A percentile compares a stretch with the other conserved stretches of the same genome.
Evolutionary conservation across 2,797 vertebrate species (phyloP).

Genomic region (Otus scops): DNA sequence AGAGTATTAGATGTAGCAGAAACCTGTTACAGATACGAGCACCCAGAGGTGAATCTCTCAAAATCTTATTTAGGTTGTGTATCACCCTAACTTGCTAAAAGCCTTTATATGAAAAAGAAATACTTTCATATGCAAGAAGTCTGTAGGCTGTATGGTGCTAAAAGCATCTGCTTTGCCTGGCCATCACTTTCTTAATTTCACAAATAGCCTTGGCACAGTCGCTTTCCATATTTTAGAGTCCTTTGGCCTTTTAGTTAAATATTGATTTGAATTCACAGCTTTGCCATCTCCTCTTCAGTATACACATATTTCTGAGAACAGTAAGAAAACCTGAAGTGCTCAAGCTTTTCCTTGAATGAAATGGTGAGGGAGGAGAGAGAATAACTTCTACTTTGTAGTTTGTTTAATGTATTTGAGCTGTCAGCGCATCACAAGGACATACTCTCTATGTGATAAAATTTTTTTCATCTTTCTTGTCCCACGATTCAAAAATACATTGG

Average conservation of each 20-base stretch:
- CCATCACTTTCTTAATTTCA: conserved; percentile 13
- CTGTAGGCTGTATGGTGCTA: neutral
- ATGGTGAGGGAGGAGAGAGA: neutral
- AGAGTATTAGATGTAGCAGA: neutral
- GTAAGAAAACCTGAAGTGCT: neutral
- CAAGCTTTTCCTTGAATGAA: neutral
- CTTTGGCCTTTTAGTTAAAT: neutral
- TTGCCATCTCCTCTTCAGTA: neutral
- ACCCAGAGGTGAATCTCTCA: neutral
- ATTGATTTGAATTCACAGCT: neutral
- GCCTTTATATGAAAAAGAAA: conserved; percentile 13
- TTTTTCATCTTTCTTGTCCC: neutral
- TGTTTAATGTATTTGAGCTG: neutral
- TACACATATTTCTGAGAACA: neutral
- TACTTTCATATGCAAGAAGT: neutral
- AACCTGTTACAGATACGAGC: neutral
- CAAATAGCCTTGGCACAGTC: neutral
- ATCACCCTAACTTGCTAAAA: neutral
- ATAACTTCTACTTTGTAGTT: neutral
- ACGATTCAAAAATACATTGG: neutral
- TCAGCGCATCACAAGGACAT: neutral
- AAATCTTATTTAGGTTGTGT: neutral
- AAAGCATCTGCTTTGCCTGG: neutral
- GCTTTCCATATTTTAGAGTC: neutral
- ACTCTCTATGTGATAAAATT: accelerated